Base-by-base conservation (phyloP, 2,113 vertebrate species). In the Nicator chloris region DNA sequence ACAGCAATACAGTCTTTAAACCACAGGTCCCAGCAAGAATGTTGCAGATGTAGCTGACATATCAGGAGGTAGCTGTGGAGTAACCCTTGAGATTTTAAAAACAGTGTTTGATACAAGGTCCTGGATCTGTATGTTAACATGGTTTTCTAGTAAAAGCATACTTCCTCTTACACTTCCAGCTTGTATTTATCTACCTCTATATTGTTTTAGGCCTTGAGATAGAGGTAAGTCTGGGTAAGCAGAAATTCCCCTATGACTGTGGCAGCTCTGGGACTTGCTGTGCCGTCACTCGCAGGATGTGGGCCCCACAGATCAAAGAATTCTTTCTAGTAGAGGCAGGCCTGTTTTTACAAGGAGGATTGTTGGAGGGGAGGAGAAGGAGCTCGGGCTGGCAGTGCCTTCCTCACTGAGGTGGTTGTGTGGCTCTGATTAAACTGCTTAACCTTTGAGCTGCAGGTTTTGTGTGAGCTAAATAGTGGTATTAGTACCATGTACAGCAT, bases 401-500 rank as follows among this genome's bases (percentile, higher is more conserved):
- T 84, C 77, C 24, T 8, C 31, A 7, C 45, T 22, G 59, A 91
- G 35, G 16, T 66, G 39, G 33, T 57, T 82, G 50, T 47, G 37
- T 77, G 47, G 28, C 47, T 86, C 64, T 76, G 69, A 33, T 85
- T 82, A 65, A 86, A 54, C 71, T 47, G 11, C 59, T 75, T 83
- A 54, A 90, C 78, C 82, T 88, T 70, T 90, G 75, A 94, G 84
- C 87, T 57, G n/a, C 49, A 75, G 45, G 49, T 78, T 88, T 66
- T 7, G 1, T 68, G 22, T 22, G 70, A 76, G 61, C 42, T 54
- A 4, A 91, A n/a, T 11, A 40, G 39, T 17, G 44, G 31, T 33
- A 23, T 86, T 76, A 78, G 50, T 53, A 15, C 31, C 0, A 0
- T 27, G 31, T 39, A 39, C 0, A 0, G 90, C 50, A 15, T 39